Conservation (phyloP, 2,113 vertebrate genomes). For the Heterotilapia buettikoferi region DNA sequence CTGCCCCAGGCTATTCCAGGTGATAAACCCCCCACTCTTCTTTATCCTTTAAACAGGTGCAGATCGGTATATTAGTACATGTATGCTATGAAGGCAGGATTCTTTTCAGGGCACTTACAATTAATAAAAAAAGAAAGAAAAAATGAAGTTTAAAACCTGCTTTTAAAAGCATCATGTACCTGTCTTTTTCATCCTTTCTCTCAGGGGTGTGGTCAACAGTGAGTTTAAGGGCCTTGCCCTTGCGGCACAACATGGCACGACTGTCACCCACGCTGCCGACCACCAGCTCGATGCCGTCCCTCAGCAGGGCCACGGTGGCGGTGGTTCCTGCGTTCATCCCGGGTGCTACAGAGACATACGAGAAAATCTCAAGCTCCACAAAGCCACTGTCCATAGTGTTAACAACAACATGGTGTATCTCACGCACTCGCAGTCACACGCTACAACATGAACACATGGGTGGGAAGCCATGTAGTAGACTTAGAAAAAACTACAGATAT, state of each 20-base stretch:
- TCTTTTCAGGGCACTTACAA: not conserved
- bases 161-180: conserved; percentile 63
- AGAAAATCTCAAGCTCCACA: not conserved
- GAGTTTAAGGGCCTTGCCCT: conserved; percentile 88
- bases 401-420: conserved; percentile 4
- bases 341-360: conserved; percentile 73
- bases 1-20: conserved; percentile 96
- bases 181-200: conserved; percentile 95
- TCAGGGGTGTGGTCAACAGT: conserved; percentile 96
- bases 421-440: conserved; percentile 23
- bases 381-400: not conserved
- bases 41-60: conserved; percentile 75
- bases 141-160: not conserved
- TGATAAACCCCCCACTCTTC: conserved; percentile 87
- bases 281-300: conserved; percentile 93
- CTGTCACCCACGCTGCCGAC: conserved; percentile 96
- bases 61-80: not conserved
- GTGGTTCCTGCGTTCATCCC: conserved; percentile 84
- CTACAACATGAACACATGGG: conserved; percentile 29
- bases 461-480: not conserved
- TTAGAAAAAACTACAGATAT: conserved; percentile 12
- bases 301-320: conserved; percentile 92
- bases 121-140: not conserved
- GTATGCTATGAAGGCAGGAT: not conserved
- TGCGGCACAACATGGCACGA: conserved; percentile 91